These are phyloP conservation scores for Zaprionus tsacasi DNA, from an alignment of 1,140 invertebrate species.

Conservation along the genomic window DNA sequence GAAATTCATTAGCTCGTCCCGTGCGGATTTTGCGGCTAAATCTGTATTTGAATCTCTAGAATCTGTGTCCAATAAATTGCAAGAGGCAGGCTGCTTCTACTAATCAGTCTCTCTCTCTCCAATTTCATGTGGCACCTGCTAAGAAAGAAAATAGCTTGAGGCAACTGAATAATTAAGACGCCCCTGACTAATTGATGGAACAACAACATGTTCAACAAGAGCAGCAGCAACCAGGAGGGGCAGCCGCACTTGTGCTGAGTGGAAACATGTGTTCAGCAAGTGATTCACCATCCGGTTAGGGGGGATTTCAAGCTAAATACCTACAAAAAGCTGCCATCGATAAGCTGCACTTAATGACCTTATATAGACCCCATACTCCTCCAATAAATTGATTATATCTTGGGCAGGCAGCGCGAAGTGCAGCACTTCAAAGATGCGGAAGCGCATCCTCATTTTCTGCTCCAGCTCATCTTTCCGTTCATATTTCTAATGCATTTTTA, in stretches of 20 bases:
- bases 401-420: neutral
- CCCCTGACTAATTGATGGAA: slow-evolving; percentile 44
- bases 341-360: slow-evolving; percentile 55
- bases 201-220: slow-evolving; percentile 34
- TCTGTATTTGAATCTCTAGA: slow-evolving; percentile 29
- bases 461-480: slow-evolving; percentile 3
- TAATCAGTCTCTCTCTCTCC: neutral
- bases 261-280: slow-evolving; percentile 52
- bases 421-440: slow-evolving; percentile 35
- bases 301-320: slow-evolving; percentile 58
- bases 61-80: slow-evolving; percentile 27
- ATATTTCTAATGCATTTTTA: slow-evolving; percentile 18
- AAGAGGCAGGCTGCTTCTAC: slow-evolving; percentile 32
- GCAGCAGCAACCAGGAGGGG: slow-evolving; percentile 10
- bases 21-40: slow-evolving; percentile 33
- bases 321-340: slow-evolving; percentile 37
- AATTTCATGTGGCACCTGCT: neutral
- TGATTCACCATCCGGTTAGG: slow-evolving; percentile 2
- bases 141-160: slow-evolving; percentile 12
- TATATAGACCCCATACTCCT: slow-evolving; percentile 51
- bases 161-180: slow-evolving; percentile 53
- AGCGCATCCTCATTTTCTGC: slow-evolving; percentile 6
- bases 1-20: slow-evolving; percentile 76
- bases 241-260: slow-evolving; percentile 3
- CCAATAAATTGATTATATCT: slow-evolving; percentile 25